Percentiles rank a stretch among this genome's conserved stretches.
phyloP scores from a whole-genome alignment of 2,888 invertebrate species.

The Polia nebulosa region DNA sequence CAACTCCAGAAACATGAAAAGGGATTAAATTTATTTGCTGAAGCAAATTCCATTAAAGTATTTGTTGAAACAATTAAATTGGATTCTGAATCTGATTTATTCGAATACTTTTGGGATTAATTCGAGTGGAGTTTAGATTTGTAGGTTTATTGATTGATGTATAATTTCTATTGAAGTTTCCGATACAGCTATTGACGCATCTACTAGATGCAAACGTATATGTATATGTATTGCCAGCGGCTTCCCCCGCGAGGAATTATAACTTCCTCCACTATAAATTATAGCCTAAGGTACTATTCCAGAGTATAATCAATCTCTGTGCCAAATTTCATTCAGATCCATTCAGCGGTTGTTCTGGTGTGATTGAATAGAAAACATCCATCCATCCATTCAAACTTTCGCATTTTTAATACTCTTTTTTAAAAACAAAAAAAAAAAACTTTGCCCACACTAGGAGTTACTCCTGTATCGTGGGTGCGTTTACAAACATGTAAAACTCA shows the following conservation, averaged over 20 bases:
- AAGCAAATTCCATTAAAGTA: conserved; percentile 66
- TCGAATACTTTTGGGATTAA: conserved; percentile 47
- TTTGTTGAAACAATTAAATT: conserved; percentile 68
- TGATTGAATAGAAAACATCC: no score
- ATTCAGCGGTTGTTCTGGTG: no score
- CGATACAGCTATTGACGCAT: conserved; percentile 1
- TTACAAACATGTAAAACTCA: no score
- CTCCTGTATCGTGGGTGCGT: no score
- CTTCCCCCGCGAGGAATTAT: not conserved
- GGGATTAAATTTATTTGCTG: conserved; percentile 74
- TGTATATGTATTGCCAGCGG: not conserved
- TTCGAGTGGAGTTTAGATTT: conserved; percentile 35
- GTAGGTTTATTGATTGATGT: conserved; percentile 29
- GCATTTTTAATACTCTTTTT: no score
- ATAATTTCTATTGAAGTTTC: conserved; percentile 5
- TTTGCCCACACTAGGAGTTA: no score
- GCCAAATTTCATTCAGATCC: not conserved
- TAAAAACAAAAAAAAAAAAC: no score
- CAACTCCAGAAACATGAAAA: conserved; percentile 76
- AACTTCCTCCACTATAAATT: not conserved
- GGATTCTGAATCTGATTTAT: conserved; percentile 58
- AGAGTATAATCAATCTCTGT: not conserved
- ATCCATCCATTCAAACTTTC: no score
- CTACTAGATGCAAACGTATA: not conserved
- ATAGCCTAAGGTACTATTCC: not conserved